These are phyloP conservation scores for Emmelina monodactyla DNA, from an alignment of 2,888 invertebrate genomes.

Conservation along the genomic window DNA sequence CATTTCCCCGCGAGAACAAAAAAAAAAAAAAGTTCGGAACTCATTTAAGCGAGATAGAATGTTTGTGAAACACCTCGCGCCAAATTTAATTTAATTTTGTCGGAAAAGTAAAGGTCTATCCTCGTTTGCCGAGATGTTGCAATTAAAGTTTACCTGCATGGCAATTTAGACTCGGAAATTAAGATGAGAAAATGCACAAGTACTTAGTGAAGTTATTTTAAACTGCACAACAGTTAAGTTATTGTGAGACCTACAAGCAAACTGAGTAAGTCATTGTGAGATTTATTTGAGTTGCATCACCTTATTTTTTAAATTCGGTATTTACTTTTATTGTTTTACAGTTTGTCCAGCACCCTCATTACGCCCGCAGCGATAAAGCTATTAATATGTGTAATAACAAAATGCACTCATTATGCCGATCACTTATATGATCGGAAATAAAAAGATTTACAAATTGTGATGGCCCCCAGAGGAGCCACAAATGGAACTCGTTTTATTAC, in stretches of 20 bases:
- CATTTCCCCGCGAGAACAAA: too few relatives aligned
- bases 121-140: neutral
- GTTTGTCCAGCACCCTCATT: neutral
- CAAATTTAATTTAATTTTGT: constrained; percentile 26
- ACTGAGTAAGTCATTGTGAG: too few relatives aligned
- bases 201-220: too few relatives aligned
- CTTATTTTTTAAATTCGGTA: too few relatives aligned
- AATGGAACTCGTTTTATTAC: neutral
- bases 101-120: neutral
- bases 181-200: neutral
- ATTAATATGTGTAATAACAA: neutral
- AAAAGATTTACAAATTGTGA: neutral
- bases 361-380: neutral
- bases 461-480: neutral
- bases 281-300: too few relatives aligned
- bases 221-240: too few relatives aligned
- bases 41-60: constrained; percentile 41
- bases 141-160: neutral
- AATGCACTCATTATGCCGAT: neutral
- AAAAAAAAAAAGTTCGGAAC: too few relatives aligned
- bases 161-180: neutral
- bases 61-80: constrained; percentile 39
- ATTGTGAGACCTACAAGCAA: too few relatives aligned
- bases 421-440: neutral
- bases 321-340: neutral